A percentile compares a stretch with the other conserved stretches of the same genome.
These are phyloP conservation scores for Cottus gobio DNA, from an alignment of 2,113 vertebrate species.

Conservation along the genomic window DNA sequence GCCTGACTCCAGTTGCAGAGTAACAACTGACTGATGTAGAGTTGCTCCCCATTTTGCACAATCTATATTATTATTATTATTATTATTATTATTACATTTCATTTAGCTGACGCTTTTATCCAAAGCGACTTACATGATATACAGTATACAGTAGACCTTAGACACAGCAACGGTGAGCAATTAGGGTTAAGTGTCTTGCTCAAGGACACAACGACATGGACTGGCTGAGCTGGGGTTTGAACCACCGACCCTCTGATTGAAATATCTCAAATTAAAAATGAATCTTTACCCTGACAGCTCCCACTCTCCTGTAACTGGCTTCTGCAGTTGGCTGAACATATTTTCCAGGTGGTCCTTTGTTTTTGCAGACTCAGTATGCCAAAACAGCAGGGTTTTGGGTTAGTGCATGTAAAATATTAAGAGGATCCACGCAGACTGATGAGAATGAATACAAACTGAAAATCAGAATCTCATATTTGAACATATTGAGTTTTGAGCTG, in stretches of 20 bases:
- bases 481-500: background rate
- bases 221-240: no score
- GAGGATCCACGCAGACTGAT: background rate
- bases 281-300: background rate
- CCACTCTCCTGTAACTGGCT: background rate
- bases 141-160: no score
- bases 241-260: no score
- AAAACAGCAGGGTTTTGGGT: slow-evolving; percentile 11
- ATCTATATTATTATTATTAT: no score
- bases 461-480: background rate
- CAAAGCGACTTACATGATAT: no score
- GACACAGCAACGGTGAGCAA: no score
- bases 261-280: background rate
- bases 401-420: background rate
- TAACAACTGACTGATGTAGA: background rate
- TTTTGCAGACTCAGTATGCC: background rate
- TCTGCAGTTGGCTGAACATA: slow-evolving; percentile 16
- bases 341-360: slow-evolving; percentile 35
- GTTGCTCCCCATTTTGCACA: background rate
- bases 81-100: no score
- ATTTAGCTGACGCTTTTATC: no score
- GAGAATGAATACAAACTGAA: slow-evolving; percentile 3
- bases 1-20: background rate
- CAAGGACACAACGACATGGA: no score
- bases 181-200: no score